These are phyloP conservation scores for Percopsis omiscomaycus DNA, from an alignment of 2,797 vertebrate genomes.

Conservation along the genomic window DNA sequence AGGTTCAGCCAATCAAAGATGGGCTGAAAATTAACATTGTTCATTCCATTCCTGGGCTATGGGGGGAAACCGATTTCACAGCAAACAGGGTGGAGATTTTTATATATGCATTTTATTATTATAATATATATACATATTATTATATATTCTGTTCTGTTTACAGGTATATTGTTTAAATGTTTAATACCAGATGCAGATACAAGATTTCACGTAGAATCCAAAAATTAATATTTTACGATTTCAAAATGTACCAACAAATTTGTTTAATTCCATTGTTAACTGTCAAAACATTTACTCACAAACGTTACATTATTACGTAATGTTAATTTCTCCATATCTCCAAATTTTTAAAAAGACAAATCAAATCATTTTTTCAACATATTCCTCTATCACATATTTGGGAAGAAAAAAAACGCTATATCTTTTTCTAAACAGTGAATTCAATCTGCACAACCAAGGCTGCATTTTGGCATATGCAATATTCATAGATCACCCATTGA, in stretches of 20 bases:
- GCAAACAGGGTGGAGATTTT: conserved; percentile 58
- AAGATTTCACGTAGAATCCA: not conserved
- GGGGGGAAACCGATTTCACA: conserved; percentile 82
- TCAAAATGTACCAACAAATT: not conserved
- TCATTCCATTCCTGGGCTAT: conserved; percentile 86
- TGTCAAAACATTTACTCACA: not conserved
- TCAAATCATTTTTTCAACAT: conserved; percentile 24
- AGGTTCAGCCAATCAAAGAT: conserved; percentile 94
- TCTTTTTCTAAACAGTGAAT: conserved; percentile 48
- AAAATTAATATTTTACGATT: too few relatives aligned
- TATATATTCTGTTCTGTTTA: conserved; percentile 22
- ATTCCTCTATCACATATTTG: conserved; percentile 50
- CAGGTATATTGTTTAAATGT: not conserved
- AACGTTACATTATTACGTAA: too few relatives aligned
- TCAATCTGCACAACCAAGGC: conserved; percentile 60
- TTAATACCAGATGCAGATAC: not conserved
- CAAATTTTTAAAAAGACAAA: conserved; percentile 7
- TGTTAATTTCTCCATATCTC: too few relatives aligned
- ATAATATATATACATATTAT: conserved; percentile 18
- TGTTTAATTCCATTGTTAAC: not conserved
- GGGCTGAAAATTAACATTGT: conserved; percentile 92
- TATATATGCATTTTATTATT: conserved; percentile 55
- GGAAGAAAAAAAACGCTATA: not conserved
- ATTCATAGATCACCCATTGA: conserved; percentile 80
- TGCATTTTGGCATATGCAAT: conserved; percentile 74